Conservation (phyloP, 1,140 invertebrate species). For the Andricus grossulariae region DNA sequence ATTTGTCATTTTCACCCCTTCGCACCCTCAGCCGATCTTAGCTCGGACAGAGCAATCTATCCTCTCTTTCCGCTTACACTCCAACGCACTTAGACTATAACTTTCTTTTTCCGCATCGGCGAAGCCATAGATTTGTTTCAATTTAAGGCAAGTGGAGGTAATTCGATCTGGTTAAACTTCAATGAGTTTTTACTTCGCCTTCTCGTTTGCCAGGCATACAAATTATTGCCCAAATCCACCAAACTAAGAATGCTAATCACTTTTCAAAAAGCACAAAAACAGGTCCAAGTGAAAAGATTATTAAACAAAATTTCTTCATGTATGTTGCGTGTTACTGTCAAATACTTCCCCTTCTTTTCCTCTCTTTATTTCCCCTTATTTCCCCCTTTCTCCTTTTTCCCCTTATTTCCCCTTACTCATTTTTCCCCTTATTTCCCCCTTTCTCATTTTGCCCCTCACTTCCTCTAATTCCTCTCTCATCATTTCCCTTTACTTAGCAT, state of each 20-base stretch:
- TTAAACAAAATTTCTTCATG: background rate
- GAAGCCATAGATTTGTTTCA: slow-evolving; percentile 56
- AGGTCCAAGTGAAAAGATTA: background rate
- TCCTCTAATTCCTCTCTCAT: too few relatives aligned
- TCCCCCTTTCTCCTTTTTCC: too few relatives aligned
- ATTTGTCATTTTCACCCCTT: slow-evolving; percentile 61
- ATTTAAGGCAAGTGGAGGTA: slow-evolving; percentile 51
- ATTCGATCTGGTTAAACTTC: slow-evolving; percentile 39
- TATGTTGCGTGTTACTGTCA: too few relatives aligned
- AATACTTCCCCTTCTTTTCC: too few relatives aligned
- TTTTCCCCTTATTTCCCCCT: too few relatives aligned
- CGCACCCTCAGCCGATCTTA: slow-evolving; percentile 40
- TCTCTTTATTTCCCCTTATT: too few relatives aligned
- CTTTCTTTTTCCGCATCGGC: slow-evolving; percentile 54
- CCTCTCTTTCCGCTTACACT: slow-evolving; percentile 54
- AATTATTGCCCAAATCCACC: slow-evolving; percentile 21
- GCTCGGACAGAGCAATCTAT: slow-evolving; percentile 52
- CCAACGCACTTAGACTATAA: slow-evolving; percentile 56
- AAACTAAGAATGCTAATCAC: slow-evolving; percentile 9
- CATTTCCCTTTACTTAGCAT: too few relatives aligned
- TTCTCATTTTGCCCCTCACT: too few relatives aligned
- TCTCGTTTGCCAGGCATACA: background rate
- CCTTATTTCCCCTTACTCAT: too few relatives aligned
- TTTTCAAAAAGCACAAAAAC: slow-evolving; percentile 5
- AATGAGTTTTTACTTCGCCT: slow-evolving; percentile 12